These are phyloP conservation scores for Tor tambroides DNA, from an alignment of 2,113 vertebrate species.

Conservation along the genomic window DNA sequence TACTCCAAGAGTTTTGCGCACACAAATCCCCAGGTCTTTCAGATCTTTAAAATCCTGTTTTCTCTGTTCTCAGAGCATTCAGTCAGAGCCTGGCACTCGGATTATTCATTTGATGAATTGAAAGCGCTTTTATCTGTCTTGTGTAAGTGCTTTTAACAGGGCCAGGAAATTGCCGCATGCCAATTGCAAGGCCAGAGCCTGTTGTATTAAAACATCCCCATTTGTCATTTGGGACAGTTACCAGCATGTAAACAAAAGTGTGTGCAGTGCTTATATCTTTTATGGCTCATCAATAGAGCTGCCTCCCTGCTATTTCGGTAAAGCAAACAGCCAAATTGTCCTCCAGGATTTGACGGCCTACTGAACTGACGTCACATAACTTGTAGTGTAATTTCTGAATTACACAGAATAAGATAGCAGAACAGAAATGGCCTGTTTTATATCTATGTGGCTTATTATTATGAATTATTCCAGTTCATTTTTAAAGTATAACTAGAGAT, in stretches of 20 bases:
- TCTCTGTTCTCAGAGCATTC: constrained; percentile 60
- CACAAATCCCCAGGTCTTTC: constrained; percentile 39
- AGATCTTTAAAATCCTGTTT: constrained; percentile 61
- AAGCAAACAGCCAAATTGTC: not conserved
- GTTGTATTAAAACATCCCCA: constrained; percentile 31
- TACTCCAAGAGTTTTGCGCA: constrained; percentile 39
- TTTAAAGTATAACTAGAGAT: not conserved
- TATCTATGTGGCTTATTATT: not conserved
- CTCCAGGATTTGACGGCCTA: not conserved
- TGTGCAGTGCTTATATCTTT: not conserved
- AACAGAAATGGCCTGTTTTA: not conserved
- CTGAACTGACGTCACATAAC: constrained; percentile 3
- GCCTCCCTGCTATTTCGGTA: not conserved
- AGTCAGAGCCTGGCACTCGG: constrained; percentile 54
- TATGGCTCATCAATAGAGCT: constrained; percentile 34
- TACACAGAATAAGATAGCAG: not conserved
- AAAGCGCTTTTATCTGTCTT: constrained; percentile 73
- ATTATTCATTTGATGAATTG: constrained; percentile 77
- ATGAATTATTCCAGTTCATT: not conserved
- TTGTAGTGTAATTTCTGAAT: constrained; percentile 23
- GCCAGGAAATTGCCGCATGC: constrained; percentile 67
- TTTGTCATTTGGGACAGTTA: constrained; percentile 39
- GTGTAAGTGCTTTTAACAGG: constrained; percentile 66
- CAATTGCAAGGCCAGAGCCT: constrained; percentile 32
- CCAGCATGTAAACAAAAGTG: constrained; percentile 22